Conservation (phyloP, 1,140 invertebrate species). For the Antheraea pernyi region DNA sequence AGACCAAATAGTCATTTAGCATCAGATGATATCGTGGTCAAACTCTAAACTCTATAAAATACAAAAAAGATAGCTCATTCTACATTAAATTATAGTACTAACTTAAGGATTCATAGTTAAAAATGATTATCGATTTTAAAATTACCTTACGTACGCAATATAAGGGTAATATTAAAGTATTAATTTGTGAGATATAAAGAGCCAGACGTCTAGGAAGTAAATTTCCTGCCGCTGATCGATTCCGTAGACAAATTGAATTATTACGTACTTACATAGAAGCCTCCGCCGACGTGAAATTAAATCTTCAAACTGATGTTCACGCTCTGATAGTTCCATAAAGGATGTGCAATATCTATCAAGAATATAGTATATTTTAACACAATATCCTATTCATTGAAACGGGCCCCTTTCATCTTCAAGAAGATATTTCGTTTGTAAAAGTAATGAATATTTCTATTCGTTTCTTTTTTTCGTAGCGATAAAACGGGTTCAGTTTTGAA, state of each 20-base stretch:
- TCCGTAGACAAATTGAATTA: constrained; percentile 44
- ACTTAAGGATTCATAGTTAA: no score
- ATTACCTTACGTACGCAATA: neutral
- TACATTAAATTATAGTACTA: no score
- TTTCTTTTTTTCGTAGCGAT: neutral
- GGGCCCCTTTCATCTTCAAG: constrained; percentile 1
- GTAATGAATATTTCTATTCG: no score
- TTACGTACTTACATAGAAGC: constrained; percentile 18
- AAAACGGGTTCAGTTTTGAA: neutral
- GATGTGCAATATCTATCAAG: constrained; percentile 18
- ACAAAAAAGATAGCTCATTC: no score
- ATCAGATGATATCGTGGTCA: no score
- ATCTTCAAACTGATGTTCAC: constrained; percentile 43
- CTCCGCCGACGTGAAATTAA: constrained; percentile 33
- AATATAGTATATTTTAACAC: constrained; percentile 3
- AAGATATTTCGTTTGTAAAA: neutral
- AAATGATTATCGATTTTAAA: neutral
- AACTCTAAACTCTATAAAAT: no score
- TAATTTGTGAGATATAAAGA: constrained; percentile 11
- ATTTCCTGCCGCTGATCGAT: constrained; percentile 43
- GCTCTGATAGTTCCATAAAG: constrained; percentile 35
- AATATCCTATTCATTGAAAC: neutral
- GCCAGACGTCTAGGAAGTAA: constrained; percentile 31
- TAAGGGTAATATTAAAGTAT: neutral
- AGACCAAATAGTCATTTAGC: no score